Conservation (phyloP, 92 coral and sea anemone species). For the Blastomussa wellsi region DNA sequence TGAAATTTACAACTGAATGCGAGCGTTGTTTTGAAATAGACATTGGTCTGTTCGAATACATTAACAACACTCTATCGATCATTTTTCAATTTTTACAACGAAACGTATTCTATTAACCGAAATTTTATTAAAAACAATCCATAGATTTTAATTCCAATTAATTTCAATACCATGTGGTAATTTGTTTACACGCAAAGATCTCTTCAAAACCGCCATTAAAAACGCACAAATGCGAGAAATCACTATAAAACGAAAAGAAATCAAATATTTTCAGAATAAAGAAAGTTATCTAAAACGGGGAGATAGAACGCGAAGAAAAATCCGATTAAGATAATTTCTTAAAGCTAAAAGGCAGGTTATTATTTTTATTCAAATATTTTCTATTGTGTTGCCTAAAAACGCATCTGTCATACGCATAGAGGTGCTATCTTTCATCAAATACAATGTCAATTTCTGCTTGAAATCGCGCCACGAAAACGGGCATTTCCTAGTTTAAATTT, state of each 20-base stretch:
- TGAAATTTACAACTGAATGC: conserved; percentile 40
- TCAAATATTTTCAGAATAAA: background rate
- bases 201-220: conserved; percentile 29
- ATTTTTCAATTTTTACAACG: background rate
- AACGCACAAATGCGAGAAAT: conserved; percentile 14
- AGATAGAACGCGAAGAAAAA: conserved; percentile 10
- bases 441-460: conserved; percentile 31
- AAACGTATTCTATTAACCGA: background rate
- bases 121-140: conserved; percentile 24
- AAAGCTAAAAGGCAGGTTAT: conserved; percentile 48
- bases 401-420: conserved; percentile 42
- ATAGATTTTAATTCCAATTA: conserved; percentile 34
- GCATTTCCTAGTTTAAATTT: background rate
- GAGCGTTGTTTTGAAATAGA: conserved; percentile 13
- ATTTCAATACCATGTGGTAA: conserved; percentile 88
- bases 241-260: conserved; percentile 25
- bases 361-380: conserved; percentile 52
- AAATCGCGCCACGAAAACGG: conserved; percentile 24
- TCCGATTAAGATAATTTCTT: conserved; percentile 21
- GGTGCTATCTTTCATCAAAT: conserved; percentile 37
- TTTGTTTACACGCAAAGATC: conserved; percentile 64
- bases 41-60: background rate
- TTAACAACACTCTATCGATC: background rate
- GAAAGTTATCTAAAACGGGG: background rate
- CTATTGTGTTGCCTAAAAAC: conserved; percentile 43